Percentiles rank a stretch among this genome's conserved stretches.
These are phyloP conservation scores for Siphlonurus alternatus DNA, from an alignment of 2,888 invertebrate species.

Conservation along the genomic window DNA sequence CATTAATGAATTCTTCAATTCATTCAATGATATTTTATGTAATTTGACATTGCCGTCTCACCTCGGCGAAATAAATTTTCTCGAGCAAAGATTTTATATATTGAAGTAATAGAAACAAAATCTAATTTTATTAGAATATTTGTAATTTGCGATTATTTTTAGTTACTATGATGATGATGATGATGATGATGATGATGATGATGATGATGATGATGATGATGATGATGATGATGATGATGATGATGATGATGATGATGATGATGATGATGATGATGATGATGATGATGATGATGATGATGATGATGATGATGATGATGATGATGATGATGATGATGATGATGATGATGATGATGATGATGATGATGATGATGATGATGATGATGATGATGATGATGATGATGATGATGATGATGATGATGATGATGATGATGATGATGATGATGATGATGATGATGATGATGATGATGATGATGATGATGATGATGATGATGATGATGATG, in stretches of 20 bases:
- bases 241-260: slow-evolving; percentile 6
- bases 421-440: slow-evolving; percentile 8
- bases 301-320: slow-evolving; percentile 8
- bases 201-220: slow-evolving; percentile 6
- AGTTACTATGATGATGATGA: slow-evolving; percentile 3
- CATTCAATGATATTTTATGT: too few species aligned
- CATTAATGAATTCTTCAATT: too few species aligned
- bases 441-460: slow-evolving; percentile 8
- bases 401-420: slow-evolving; percentile 8
- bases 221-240: slow-evolving; percentile 5
- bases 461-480: slow-evolving; percentile 8
- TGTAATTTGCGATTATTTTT: too few species aligned
- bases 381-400: slow-evolving; percentile 8
- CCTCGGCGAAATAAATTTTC: too few species aligned
- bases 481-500: background rate
- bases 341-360: slow-evolving; percentile 8
- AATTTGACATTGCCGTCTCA: too few species aligned
- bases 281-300: slow-evolving; percentile 8
- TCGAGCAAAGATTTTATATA: too few species aligned
- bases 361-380: slow-evolving; percentile 8
- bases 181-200: slow-evolving; percentile 4
- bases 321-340: slow-evolving; percentile 8
- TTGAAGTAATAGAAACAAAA: too few species aligned
- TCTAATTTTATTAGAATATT: too few species aligned
- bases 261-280: slow-evolving; percentile 8